Percentiles rank a stretch among this genome's conserved stretches.
These are phyloP conservation scores for Monopterus albus DNA, from an alignment of 2,113 vertebrate genomes.

Conservation along the genomic window DNA sequence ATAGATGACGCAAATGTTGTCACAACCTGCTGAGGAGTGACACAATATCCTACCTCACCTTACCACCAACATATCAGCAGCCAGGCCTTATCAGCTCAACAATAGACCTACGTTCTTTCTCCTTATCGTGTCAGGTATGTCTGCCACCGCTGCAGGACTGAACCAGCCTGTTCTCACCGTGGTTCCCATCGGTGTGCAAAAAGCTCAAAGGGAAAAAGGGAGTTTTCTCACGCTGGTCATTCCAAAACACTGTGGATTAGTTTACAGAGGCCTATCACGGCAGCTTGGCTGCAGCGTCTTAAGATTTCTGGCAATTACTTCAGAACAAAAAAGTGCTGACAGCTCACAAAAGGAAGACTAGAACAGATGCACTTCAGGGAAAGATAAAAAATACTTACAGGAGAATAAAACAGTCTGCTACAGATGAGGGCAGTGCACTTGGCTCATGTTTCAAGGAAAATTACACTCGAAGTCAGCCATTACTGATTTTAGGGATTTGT, in stretches of 20 bases:
- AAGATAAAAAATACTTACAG: not conserved
- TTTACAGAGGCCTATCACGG: constrained; percentile 30
- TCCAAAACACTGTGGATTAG: constrained; percentile 16
- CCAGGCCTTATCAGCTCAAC: constrained; percentile 30
- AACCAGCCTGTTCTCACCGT: not conserved
- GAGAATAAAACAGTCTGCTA: not conserved
- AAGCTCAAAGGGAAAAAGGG: constrained; percentile 22
- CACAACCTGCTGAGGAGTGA: constrained; percentile 1
- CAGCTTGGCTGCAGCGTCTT: not conserved
- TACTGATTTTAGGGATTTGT: too few relatives aligned
- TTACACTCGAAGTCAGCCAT: too few relatives aligned
- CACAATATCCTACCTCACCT: not conserved
- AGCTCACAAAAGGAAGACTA: not conserved
- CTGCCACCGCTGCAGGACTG: constrained; percentile 26
- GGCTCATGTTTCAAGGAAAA: too few relatives aligned
- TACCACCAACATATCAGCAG: constrained; percentile 13
- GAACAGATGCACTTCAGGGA: not conserved
- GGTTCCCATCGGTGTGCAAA: not conserved
- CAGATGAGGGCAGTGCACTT: too few relatives aligned
- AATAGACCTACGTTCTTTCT: constrained; percentile 13
- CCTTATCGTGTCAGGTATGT: too few relatives aligned
- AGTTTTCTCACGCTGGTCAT: constrained; percentile 51
- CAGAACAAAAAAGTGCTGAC: not conserved
- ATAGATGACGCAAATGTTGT: constrained; percentile 7
- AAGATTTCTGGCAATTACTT: constrained; percentile 8